These are phyloP conservation scores for Xiphias gladius DNA, from an alignment of 2,113 vertebrate species.

Conservation along the genomic window DNA sequence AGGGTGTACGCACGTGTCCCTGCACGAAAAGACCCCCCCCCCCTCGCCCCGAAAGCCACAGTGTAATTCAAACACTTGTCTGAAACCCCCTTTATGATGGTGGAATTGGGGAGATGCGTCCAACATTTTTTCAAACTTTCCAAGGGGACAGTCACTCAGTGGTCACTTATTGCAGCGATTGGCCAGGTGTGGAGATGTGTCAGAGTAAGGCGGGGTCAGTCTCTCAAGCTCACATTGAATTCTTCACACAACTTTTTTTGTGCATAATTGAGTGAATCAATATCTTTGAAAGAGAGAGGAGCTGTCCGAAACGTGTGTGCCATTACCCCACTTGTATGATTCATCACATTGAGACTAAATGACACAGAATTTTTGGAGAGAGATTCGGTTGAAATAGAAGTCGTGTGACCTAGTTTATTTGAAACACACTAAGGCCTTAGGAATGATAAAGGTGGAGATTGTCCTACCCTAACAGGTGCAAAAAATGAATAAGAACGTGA, in stretches of 20 bases:
- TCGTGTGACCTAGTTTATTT: conserved; percentile 13
- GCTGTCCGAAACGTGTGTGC: neutral
- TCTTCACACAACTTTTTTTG: neutral
- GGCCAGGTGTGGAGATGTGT: neutral
- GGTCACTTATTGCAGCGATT: neutral
- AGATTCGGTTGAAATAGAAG: neutral
- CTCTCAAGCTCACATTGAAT: neutral
- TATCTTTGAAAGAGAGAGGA: neutral
- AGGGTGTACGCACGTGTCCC: too few relatives aligned
- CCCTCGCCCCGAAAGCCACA: too few relatives aligned
- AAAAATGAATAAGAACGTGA: conserved; percentile 16
- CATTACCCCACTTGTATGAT: neutral
- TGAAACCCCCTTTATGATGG: too few relatives aligned
- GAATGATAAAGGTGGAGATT: neutral
- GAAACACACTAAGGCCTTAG: neutral
- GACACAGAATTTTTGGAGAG: neutral
- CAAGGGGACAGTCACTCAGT: neutral
- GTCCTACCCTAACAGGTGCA: conserved; percentile 17
- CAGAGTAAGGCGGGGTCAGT: neutral
- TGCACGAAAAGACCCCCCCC: too few relatives aligned
- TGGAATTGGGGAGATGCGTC: too few relatives aligned
- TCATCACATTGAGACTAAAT: neutral
- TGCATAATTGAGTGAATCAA: neutral
- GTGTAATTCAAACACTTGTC: too few relatives aligned
- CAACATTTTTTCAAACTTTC: too few relatives aligned